Evolutionary conservation across 2,113 vertebrate genomes (phyloP), one percentile per base, ranked within the genome.

Genomic region (Ictalurus punctatus): DNA sequence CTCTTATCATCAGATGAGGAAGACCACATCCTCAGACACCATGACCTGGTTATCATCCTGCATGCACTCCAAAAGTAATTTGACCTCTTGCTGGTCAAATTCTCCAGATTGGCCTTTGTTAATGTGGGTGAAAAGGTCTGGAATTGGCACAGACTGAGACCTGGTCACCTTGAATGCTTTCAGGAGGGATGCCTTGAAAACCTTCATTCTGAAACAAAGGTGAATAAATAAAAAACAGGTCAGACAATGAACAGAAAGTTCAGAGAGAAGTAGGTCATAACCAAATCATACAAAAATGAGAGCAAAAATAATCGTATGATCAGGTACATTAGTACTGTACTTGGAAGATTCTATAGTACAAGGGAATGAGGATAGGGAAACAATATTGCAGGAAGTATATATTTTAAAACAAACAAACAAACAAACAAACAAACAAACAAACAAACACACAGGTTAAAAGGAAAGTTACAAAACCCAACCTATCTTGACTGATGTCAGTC

Each of bases 21-120:
- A 95, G 27, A 95, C 92, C 69, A 95, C 93, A 14, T 94, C 92
- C 84, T 94, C 94, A 0, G 94, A 94, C 69, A 95, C 84, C 94
- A 95, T 95, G 48, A 95, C 93, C 88, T 95, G 94, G 90, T 95
- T 95, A 90, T 94, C 92, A 56, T 94, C 93, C 71, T 95, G 94
- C 94, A 95, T 95, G 40, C 74, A 88, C 13, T 92, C 90, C 61
- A 95, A 84, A 6, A 94, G 90, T 56, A 90, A 37, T 56, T 94
- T 86, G 10, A 95, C 91, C 90, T 95, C 94, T 12, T 83, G 82
- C 25, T 91, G 87, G 80, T 93, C 89, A 86, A 95, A 95, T 21
- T 84, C 74, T 2, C 93, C 88, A 5, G 48, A 40, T 82, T 92
- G 91, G 23, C 84, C 91, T 83, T 93, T 90, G 86, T 94, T 94